Evolutionary conservation across 2,797 vertebrate species (phyloP), one percentile per base, ranked within the genome.

Genomic region (Masticophis lateralis): DNA sequence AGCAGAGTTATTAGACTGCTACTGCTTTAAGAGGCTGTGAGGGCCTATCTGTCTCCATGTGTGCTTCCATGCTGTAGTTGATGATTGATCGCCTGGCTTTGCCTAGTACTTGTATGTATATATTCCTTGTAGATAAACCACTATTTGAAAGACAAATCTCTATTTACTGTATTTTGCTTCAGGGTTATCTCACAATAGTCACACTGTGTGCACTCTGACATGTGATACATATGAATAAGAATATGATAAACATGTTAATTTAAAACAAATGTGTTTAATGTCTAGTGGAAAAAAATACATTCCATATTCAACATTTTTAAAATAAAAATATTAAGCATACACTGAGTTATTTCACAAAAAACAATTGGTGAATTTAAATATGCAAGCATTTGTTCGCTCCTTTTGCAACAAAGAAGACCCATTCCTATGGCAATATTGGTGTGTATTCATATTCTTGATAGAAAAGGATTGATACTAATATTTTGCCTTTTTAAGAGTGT

Each of bases 391-490:
- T 94, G 60, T 97, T 56, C 56, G 69, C 28, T 32, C 95, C 96
- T 94, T 94, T 22, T 92, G 91, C 90, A 95, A 91, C 61, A 92
- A 96, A 93, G 94, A 94, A 96, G 96, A 97, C 94, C 95, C 94
- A 94, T 97, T 79, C 83, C 87, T 95, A 95, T 93, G 94, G 94
- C 91, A 95, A 92, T 87, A 96, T 83, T 47, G 37, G 37, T 47
- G 9, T 83, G 37, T 47, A 43, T 43, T 79, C 37, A 83, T 97
- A 97, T 97, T 97, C 95, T 97, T 97, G 94, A 96, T 89, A 93
- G 57, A 93, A 97, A 96, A 93, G 96, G 93, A 91, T 94, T 96
- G 93, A 93, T 96, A 95, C 97, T 94, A 97, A 96, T 97, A 95
- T 97, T 97, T 98, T 94, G 97, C 97, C 95, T 95, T 96, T 87